Percentiles rank a stretch among this genome's conserved stretches.
Evolutionary conservation across 1,140 invertebrate species (phyloP).

Genomic region (Scylla paramamosain): DNA sequence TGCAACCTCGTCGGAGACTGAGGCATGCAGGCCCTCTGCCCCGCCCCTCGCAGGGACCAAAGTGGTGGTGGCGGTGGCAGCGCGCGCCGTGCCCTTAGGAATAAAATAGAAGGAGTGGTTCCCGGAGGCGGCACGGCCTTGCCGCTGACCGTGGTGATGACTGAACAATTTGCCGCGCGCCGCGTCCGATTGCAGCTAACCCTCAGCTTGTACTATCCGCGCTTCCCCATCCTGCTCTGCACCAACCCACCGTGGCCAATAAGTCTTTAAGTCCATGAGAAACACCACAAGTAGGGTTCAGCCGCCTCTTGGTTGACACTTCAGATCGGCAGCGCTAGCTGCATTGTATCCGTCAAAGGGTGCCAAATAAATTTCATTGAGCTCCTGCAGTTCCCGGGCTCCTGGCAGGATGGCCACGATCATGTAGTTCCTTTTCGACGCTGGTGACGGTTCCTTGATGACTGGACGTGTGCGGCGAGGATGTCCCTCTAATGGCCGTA

Average conservation of each 20-base stretch:
- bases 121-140: constrained; percentile 55
- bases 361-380: no score
- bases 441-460: no score
- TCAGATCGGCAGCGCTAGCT: no score
- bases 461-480: no score
- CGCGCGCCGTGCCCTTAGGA: neutral
- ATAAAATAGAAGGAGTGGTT: neutral
- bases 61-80: neutral
- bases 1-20: neutral
- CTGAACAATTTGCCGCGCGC: constrained; percentile 69
- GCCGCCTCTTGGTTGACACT: no score
- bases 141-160: constrained; percentile 68
- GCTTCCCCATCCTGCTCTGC: neutral
- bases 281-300: no score
- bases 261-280: neutral
- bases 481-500: no score
- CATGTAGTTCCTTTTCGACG: no score
- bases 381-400: no score
- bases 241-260: neutral
- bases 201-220: neutral
- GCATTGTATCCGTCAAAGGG: no score
- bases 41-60: neutral
- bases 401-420: no score
- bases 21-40: neutral
- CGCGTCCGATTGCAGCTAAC: constrained; percentile 56